Conservation (phyloP, 2,113 vertebrate genomes). For the Machaerirhynchus nigripectus region DNA sequence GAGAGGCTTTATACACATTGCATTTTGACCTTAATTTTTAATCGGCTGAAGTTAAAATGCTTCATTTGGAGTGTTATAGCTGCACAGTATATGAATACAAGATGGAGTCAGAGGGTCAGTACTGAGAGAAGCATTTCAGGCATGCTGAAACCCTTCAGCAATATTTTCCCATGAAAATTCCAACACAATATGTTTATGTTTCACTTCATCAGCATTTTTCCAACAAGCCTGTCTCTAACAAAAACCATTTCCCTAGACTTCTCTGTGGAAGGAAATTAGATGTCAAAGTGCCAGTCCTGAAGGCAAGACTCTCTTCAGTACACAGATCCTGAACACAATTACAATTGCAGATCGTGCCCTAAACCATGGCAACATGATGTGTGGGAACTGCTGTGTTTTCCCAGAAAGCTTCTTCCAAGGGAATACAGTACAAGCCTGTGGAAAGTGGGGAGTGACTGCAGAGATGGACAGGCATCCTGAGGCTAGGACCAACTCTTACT, state of each 20-base stretch:
- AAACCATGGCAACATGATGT: not conserved
- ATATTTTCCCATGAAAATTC: slow-evolving; percentile 38
- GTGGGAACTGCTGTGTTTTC: slow-evolving; percentile 19
- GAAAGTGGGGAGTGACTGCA: not conserved
- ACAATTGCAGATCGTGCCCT: not conserved
- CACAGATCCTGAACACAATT: not conserved
- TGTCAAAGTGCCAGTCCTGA: slow-evolving; percentile 17
- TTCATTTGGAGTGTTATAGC: not conserved
- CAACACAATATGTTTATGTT: slow-evolving; percentile 22
- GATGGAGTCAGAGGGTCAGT: not conserved
- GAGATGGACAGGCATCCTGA: not conserved
- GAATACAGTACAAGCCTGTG: not conserved
- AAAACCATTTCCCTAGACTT: not conserved
- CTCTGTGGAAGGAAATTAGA: not conserved
- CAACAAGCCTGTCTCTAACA: not conserved
- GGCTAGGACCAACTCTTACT: not conserved
- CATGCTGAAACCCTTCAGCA: not conserved
- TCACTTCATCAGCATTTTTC: slow-evolving; percentile 38
- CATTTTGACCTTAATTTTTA: not conserved
- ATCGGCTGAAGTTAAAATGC: not conserved
- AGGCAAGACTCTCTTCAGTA: not conserved
- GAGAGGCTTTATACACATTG: not conserved
- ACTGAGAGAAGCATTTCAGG: not conserved
- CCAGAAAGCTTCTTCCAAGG: not conserved
- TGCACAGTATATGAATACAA: not conserved